Conservation (phyloP, 23 tunicate genomes). For the Oikopleura albicans region DNA sequence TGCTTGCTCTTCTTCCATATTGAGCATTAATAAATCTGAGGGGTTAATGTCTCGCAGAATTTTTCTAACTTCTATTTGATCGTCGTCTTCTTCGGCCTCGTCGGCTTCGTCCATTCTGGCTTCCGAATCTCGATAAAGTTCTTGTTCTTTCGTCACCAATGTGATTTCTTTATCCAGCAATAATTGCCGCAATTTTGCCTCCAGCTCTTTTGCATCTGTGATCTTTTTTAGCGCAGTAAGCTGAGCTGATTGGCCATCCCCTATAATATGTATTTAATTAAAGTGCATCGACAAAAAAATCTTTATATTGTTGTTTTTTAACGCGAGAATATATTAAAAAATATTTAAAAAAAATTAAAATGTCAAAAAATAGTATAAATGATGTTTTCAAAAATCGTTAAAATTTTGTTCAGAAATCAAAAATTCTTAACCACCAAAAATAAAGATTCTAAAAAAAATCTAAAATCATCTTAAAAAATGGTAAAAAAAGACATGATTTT, state of each 20-base stretch:
- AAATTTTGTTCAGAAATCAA: no score
- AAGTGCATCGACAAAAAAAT: no score
- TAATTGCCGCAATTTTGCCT: neutral
- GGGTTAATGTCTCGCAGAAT: neutral
- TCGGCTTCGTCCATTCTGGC: neutral
- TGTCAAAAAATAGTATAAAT: no score
- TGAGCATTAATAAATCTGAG: neutral
- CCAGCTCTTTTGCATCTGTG: neutral
- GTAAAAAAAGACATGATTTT: no score
- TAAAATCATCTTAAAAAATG: no score
- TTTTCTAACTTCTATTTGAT: neutral
- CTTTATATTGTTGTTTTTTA: no score
- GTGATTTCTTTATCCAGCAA: neutral
- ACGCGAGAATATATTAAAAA: no score
- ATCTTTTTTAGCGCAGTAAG: slow-evolving; percentile 7
- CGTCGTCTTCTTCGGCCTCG: neutral
- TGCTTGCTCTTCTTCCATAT: neutral
- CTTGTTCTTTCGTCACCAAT: neutral
- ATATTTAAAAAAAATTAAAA: no score
- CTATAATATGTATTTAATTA: neutral
- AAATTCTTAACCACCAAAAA: no score
- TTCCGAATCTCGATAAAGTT: neutral
- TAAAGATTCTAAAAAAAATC: no score
- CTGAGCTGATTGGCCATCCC: neutral
- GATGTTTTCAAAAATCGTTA: no score